A percentile compares a stretch with the other conserved stretches of the same genome.
These are phyloP conservation scores for Trilocha varians DNA, from an alignment of 2,888 invertebrate species.

Conservation along the genomic window DNA sequence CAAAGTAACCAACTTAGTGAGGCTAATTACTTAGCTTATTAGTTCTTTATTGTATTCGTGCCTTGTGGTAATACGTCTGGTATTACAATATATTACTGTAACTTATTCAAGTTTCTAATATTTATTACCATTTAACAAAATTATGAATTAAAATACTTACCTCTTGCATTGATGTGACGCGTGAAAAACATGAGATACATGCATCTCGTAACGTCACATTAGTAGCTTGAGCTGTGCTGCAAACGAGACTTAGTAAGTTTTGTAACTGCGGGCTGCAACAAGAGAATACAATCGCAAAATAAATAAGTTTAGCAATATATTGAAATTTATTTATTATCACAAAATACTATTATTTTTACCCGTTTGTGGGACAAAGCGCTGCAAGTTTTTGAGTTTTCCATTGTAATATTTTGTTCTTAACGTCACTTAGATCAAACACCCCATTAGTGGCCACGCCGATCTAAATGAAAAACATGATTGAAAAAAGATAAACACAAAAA, in stretches of 20 bases:
- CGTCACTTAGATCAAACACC: conserved; percentile 57
- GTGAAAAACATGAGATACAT: conserved; percentile 77
- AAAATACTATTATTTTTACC: conserved; percentile 25
- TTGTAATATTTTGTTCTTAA: conserved; percentile 64
- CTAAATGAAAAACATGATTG: conserved; percentile 20
- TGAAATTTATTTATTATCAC: no score
- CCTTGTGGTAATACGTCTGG: no score
- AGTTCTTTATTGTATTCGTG: no score
- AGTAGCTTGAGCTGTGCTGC: conserved; percentile 76
- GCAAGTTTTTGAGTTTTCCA: conserved; percentile 65
- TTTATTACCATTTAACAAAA: not conserved
- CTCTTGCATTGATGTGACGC: conserved; percentile 66
- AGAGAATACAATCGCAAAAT: no score
- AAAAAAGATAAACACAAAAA: not conserved
- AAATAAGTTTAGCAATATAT: no score
- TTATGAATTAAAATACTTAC: conserved; percentile 23
- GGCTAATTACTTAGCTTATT: no score
- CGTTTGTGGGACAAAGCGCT: conserved; percentile 56
- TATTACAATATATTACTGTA: no score
- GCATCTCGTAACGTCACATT: conserved; percentile 72
- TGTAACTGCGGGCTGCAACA: conserved; percentile 46
- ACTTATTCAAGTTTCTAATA: not conserved
- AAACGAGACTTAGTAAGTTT: conserved; percentile 75
- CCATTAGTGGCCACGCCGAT: conserved; percentile 51
- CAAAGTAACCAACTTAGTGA: no score